Evolutionary conservation across 1,140 invertebrate species (phyloP).

Genomic region (Tenebrio molitor): DNA sequence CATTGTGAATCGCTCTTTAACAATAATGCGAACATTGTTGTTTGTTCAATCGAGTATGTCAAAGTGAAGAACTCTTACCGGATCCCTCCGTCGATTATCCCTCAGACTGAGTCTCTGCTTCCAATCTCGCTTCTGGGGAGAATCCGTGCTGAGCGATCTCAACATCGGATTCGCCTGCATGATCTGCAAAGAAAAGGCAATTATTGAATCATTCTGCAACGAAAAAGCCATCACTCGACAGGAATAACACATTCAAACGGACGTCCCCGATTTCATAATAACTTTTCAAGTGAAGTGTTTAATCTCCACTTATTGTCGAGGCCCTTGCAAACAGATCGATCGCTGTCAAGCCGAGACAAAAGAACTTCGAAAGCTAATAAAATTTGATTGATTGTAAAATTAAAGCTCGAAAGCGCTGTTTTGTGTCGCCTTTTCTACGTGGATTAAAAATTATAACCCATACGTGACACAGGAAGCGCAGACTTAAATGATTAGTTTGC

Average conservation of each 20-base stretch:
- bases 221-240: background rate
- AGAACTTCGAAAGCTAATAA: background rate
- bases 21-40: conserved; percentile 36
- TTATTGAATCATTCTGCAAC: background rate
- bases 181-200: conserved; percentile 24
- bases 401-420: no score
- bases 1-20: conserved; percentile 18
- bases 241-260: background rate
- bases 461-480: background rate
- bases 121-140: conserved; percentile 67
- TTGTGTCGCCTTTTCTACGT: background rate
- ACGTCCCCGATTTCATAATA: no score
- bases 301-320: background rate
- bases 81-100: conserved; percentile 68
- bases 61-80: conserved; percentile 54
- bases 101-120: conserved; percentile 72
- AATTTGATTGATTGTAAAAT: conserved; percentile 22
- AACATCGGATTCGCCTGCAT: conserved; percentile 62
- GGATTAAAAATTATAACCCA: no score
- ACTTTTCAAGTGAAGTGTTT: background rate
- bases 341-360: background rate
- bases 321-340: background rate
- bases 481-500: conserved; percentile 25
- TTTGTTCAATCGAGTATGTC: conserved; percentile 37
- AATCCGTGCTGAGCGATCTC: conserved; percentile 58